phyloP scores from a whole-genome alignment of 1,140 invertebrate genomes.

The Atta cephalotes region DNA sequence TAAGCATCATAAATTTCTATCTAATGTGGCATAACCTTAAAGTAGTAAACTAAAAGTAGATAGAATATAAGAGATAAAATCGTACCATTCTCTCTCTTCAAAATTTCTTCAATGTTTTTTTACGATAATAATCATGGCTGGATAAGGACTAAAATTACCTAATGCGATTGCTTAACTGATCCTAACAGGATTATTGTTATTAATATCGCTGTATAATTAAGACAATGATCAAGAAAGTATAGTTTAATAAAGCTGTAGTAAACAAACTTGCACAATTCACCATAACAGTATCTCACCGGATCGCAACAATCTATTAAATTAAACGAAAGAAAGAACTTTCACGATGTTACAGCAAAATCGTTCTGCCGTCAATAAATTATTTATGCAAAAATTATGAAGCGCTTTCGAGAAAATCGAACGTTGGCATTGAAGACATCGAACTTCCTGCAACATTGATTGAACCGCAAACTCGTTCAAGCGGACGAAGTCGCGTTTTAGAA shows the following conservation, averaged over 20 bases:
- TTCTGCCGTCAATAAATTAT: constrained; percentile 42
- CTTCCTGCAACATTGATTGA: constrained; percentile 25
- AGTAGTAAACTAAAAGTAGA: too few relatives aligned
- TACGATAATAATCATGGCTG: neutral
- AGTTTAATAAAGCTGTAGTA: neutral
- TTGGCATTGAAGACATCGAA: neutral
- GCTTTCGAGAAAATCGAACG: constrained; percentile 55
- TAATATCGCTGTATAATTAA: constrained; percentile 36
- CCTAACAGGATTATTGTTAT: constrained; percentile 16
- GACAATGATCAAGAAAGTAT: constrained; percentile 35
- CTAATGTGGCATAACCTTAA: neutral
- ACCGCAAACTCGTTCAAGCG: constrained; percentile 25
- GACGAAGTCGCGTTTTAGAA: neutral
- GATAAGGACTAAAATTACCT: neutral
- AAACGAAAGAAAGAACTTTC: constrained; percentile 65
- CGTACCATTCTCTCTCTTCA: neutral
- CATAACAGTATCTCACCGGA: neutral
- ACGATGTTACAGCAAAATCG: constrained; percentile 38
- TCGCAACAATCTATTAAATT: constrained; percentile 41
- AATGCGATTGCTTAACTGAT: neutral
- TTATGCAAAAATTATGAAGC: constrained; percentile 62
- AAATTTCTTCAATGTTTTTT: neutral
- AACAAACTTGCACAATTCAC: neutral
- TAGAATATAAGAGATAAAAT: neutral
- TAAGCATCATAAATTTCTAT: neutral